Conservation (phyloP, 2,113 vertebrate species). For the Chloroceryle aenea region DNA sequence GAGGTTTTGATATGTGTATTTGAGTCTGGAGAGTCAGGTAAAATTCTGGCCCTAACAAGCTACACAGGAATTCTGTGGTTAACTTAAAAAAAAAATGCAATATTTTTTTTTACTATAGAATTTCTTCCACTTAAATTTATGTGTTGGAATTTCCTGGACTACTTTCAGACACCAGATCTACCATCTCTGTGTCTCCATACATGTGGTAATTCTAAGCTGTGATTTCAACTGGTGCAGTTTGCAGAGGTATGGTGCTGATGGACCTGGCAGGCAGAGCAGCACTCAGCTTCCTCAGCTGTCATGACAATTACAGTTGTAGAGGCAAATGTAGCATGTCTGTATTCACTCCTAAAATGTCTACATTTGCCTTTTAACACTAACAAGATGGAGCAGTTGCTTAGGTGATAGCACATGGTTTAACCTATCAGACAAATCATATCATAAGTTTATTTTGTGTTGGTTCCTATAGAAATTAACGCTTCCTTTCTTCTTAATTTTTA, state of each 20-base stretch:
- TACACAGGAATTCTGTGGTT: not conserved
- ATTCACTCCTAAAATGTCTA: not conserved
- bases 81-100: not conserved
- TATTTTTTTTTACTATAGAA: not conserved
- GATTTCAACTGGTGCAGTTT: not conserved
- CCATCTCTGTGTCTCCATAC: not conserved
- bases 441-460: constrained; percentile 19
- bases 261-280: not conserved
- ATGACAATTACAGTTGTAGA: not conserved
- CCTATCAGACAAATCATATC: not conserved
- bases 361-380: not conserved
- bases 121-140: not conserved
- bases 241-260: rapidly evolving
- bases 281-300: not conserved
- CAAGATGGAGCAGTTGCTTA: not conserved
- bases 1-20: not conserved
- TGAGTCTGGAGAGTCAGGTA: not conserved
- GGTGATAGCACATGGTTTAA: not conserved
- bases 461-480: constrained; percentile 14
- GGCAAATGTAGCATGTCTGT: not conserved
- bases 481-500: not conserved
- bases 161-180: not conserved
- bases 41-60: not conserved
- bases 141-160: not conserved
- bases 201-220: not conserved